Evolutionary conservation across 2,888 invertebrate genomes (phyloP).

Genomic region (Sphaerophoria taeniata): DNA sequence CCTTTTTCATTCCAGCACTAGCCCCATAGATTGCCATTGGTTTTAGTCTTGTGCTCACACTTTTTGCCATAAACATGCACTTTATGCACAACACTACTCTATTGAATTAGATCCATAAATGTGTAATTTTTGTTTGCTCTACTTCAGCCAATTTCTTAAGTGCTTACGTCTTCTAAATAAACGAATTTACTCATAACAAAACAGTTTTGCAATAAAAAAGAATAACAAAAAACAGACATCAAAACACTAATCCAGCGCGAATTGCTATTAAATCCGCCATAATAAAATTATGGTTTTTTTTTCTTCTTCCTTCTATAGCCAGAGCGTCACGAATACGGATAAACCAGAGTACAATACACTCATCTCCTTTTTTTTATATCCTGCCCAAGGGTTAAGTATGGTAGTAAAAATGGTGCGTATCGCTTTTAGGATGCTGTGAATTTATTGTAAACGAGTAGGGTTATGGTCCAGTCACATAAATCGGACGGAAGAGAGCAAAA

Average conservation of each 20-base stretch:
- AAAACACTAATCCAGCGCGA: slow-evolving; percentile 66
- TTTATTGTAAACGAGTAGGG: slow-evolving; percentile 42
- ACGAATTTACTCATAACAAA: slow-evolving; percentile 47
- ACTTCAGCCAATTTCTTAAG: slow-evolving; percentile 56
- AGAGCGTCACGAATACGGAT: slow-evolving; percentile 51
- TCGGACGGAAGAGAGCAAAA: slow-evolving; percentile 35
- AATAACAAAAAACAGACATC: slow-evolving; percentile 59
- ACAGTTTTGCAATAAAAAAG: slow-evolving; percentile 58
- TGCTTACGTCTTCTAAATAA: slow-evolving; percentile 62
- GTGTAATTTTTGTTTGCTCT: neutral
- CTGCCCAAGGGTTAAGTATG: slow-evolving; percentile 71
- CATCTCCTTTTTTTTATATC: slow-evolving; percentile 44
- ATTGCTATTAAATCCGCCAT: slow-evolving; percentile 49
- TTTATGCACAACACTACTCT: slow-evolving; percentile 9
- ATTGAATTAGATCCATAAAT: slow-evolving; percentile 4
- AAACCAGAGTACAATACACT: slow-evolving; percentile 2
- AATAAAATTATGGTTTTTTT: slow-evolving; percentile 71
- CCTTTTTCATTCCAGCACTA: too few species aligned
- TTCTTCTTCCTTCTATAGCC: too few species aligned
- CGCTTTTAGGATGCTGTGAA: slow-evolving; percentile 59
- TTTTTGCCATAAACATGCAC: neutral
- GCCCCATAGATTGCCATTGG: neutral
- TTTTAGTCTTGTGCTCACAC: neutral
- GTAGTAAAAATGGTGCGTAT: slow-evolving; percentile 56
- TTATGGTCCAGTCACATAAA: slow-evolving; percentile 69